Percentiles rank a stretch among this genome's conserved stretches.
Evolutionary conservation across 2,888 invertebrate genomes (phyloP).

Genomic region (Cephonodes hylas): DNA sequence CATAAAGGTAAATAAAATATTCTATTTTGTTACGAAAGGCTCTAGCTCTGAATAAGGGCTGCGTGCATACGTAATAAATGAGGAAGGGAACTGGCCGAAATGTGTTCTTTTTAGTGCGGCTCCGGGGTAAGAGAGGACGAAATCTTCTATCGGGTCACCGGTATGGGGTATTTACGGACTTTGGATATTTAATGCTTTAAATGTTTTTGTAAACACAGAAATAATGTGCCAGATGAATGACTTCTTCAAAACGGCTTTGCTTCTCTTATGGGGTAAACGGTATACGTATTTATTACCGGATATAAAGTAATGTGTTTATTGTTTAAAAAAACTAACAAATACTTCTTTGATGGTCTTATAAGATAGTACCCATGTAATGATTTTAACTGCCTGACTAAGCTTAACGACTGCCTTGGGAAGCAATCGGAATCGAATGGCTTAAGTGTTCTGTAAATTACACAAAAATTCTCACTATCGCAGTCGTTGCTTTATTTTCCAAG

Average conservation of each 20-base stretch:
- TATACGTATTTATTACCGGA: no score
- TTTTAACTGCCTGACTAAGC: not conserved
- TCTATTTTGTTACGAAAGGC: slow-evolving; percentile 18
- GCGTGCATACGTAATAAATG: slow-evolving; percentile 26
- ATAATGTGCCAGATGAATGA: no score
- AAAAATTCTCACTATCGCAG: not conserved
- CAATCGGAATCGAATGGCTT: not conserved
- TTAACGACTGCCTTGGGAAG: not conserved
- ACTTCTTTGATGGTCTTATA: no score
- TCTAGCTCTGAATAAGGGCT: slow-evolving; percentile 22
- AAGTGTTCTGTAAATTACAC: not conserved
- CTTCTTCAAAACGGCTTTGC: not conserved
- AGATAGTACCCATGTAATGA: not conserved
- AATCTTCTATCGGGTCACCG: not conserved
- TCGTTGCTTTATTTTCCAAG: no score
- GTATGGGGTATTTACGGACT: not conserved
- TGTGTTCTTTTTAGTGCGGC: slow-evolving; percentile 27
- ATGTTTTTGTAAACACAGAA: no score
- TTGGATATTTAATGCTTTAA: no score
- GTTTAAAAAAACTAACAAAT: no score
- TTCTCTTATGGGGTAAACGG: no score
- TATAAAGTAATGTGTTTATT: no score
- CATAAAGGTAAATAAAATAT: slow-evolving; percentile 18
- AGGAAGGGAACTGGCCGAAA: slow-evolving; percentile 12
- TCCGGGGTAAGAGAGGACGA: slow-evolving; percentile 18